Evolutionary conservation across 2,797 vertebrate genomes (phyloP), one percentile per base, ranked within the genome.

Genomic region (Helostoma temminkii): DNA sequence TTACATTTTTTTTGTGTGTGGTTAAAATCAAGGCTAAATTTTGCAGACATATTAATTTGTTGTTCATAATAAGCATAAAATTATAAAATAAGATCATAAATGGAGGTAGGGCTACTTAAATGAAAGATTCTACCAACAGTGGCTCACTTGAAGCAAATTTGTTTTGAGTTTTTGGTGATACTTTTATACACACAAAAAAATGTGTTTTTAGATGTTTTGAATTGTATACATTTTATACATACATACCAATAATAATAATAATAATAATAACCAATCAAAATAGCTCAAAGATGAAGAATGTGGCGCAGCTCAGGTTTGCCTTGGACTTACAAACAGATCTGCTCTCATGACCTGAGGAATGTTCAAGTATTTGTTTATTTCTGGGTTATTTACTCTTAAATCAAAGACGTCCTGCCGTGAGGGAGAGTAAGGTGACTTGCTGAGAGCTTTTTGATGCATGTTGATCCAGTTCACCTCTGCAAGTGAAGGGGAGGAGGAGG

Each of bases 381-480:
- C 30, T 71, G 32, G 28, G 0, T 34, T 76, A 19, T 69, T 73
- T 48, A 53, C 47, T 69, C 10, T 62, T 52, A 9, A 75, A 32
- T 58, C 61, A 67, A 56, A 56, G 66, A 14, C 5, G 37, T 58
- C 61, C 54, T n/a, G 25, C 53, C 11, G 18, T 54, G 73, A 81
- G 26, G 55, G 71, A 65, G 83, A 80, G 50, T 45, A 55, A 74
- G 50, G 64, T 60, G 73, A 81, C 84, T 84, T 43, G 69, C 49
- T 57, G 66, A 70, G 52, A 45, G 52, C 3, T 34, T 34, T 11
- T 12, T 34, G 32, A 12, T 11, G 32, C 32, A 66, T 46, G 24
- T 34, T 63, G 73, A 66, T 69, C 61, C 18, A 57, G 56, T 84
- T 78, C 65, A 39, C 16, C 25, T 18, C n/a, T 55, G 32, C 74